Evolutionary conservation across 2,888 invertebrate genomes (phyloP), one percentile per base, ranked within the genome.

Genomic region (Quadroppia sp.): DNA sequence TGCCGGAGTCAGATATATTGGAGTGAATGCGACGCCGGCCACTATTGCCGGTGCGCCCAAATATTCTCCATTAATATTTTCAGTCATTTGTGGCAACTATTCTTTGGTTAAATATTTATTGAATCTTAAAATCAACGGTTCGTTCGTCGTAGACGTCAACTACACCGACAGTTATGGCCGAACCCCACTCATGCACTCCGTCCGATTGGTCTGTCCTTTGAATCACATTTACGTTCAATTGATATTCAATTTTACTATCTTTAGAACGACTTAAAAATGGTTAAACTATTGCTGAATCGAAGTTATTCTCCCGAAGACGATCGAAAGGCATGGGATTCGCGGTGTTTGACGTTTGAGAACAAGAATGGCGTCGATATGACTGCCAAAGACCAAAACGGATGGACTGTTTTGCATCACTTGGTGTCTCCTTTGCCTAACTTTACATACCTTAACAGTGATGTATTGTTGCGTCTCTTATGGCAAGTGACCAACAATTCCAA

Each of bases 111-210:
- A 80, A 76, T 80, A 80, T 74, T 78, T 84, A 59, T 78, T 84
- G 36, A 77, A 80, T 74, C 77, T 71, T 13, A 73, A 71, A 53
- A 40, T 28, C 17, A 74, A 74, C 20, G 71, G 48, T 11, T 61
- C 69, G 25, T 78, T 77, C 71, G 81, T 81, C 32, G 83, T 83
- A 15, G 80, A 80, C 30, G 79, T 82, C 2, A 83, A 83, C 77
- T 79, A 81, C 76, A 76, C 81, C 13, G 83, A 83, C 78, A 80
- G 79, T 70, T 75, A 79, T 25, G 81, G 81, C 11, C 75, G 80
- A n/a, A 82, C 82, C 17, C 82, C 83, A 15, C 77, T 84, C 45
- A 83, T 83, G 82, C 81, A 83, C 79, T 83, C 83, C 61, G 82
- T 82, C 15, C 79, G 79, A 77, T 78, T 80, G 80, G 83, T 83